A percentile compares a stretch with the other conserved stretches of the same genome.
phyloP scores from a whole-genome alignment of 2,113 vertebrate genomes.

The Pachypanchax playfairii region DNA sequence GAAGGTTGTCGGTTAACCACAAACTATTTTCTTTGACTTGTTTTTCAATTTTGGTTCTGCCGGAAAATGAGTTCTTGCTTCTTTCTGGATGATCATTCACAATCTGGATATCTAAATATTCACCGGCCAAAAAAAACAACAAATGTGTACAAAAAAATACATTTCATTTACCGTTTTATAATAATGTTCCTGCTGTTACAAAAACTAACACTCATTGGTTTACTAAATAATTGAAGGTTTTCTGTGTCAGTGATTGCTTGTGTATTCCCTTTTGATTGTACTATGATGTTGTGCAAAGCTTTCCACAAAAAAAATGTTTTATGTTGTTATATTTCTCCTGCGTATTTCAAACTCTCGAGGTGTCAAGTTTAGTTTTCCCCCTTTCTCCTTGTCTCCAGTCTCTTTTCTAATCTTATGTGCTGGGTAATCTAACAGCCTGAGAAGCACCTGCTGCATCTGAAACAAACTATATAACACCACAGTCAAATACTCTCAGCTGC shows the following conservation, averaged over 20 bases:
- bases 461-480: background rate
- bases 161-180: background rate
- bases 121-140: background rate
- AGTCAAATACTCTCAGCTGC: background rate
- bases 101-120: background rate
- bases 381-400: no score
- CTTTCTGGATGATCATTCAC: background rate
- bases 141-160: background rate
- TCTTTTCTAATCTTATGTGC: background rate
- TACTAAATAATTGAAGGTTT: no score
- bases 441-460: background rate
- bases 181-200: no score
- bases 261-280: no score
- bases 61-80: background rate
- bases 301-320: no score
- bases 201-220: no score
- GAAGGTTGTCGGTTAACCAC: background rate
- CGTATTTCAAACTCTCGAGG: no score
- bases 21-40: background rate
- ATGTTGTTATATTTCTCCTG: no score
- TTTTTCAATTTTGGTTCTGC: background rate
- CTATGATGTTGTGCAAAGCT: no score
- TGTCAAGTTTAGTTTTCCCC: no score
- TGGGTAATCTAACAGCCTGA: background rate
- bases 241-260: no score